These are phyloP conservation scores for Pristionchus mayeri DNA, from an alignment of 2,888 invertebrate genomes.

Conservation along the genomic window DNA sequence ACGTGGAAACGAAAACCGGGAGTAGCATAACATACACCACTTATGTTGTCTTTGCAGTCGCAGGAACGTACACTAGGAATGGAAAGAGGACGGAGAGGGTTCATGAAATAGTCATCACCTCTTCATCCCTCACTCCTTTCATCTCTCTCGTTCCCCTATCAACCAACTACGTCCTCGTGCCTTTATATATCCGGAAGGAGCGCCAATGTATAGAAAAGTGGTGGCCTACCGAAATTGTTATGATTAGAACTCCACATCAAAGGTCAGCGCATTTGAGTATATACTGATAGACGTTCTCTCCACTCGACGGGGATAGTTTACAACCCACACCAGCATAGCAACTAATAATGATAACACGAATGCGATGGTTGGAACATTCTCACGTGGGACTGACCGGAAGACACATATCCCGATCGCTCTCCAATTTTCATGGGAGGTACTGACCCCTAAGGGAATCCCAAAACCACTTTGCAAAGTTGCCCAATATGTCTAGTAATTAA, in stretches of 20 bases:
- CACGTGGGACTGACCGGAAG: no score
- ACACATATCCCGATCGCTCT: no score
- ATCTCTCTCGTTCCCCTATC: slow-evolving; percentile 40
- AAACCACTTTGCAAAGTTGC: no score
- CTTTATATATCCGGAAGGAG: background rate
- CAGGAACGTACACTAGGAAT: background rate
- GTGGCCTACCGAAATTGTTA: background rate
- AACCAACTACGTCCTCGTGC: background rate
- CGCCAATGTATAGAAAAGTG: background rate
- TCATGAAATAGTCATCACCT: slow-evolving; percentile 22
- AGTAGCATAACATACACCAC: background rate
- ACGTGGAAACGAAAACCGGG: background rate
- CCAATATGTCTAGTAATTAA: no score
- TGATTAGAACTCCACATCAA: slow-evolving; percentile 3
- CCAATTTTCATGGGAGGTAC: no score
- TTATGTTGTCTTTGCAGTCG: background rate
- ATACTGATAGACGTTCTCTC: background rate
- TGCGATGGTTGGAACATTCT: background rate
- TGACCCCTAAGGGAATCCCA: no score
- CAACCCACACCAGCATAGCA: background rate
- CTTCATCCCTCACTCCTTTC: slow-evolving; percentile 22
- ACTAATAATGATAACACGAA: background rate
- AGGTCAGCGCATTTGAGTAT: background rate
- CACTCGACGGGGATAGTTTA: background rate
- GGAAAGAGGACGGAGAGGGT: slow-evolving; percentile 31